These are phyloP conservation scores for Ephialtes manifestator DNA, from an alignment of 2,888 invertebrate genomes.

Conservation along the genomic window DNA sequence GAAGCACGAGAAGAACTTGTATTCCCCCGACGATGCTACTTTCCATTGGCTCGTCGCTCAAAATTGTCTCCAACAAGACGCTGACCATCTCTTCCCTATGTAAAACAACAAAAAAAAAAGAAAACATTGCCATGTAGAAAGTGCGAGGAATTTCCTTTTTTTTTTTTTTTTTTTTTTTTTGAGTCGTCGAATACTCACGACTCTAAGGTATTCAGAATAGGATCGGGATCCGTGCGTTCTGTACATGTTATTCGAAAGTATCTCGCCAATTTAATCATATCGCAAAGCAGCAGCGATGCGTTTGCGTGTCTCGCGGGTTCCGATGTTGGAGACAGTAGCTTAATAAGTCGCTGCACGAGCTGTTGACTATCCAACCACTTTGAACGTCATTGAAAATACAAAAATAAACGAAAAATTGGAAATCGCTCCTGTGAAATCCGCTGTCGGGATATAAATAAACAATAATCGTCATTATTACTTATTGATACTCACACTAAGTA, in stretches of 20 bases:
- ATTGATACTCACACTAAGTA: constrained; percentile 91
- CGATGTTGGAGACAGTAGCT: constrained; percentile 89
- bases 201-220: constrained; percentile 91
- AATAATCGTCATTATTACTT: constrained; percentile 61
- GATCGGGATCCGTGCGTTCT: constrained; percentile 90
- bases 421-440: neutral
- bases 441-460: neutral
- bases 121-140: neutral
- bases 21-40: constrained; percentile 93
- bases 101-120: constrained; percentile 51
- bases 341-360: constrained; percentile 93
- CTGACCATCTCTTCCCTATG: constrained; percentile 89
- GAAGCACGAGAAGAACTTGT: constrained; percentile 91
- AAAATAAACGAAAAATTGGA: constrained; percentile 55
- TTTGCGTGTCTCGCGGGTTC: constrained; percentile 94
- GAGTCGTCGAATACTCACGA: constrained; percentile 87
- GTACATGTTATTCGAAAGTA: constrained; percentile 88
- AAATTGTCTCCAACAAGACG: constrained; percentile 91
- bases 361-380: constrained; percentile 97
- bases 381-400: constrained; percentile 70
- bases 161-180: neutral
- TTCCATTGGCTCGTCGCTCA: constrained; percentile 89
- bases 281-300: constrained; percentile 95
- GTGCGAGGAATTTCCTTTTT: neutral
- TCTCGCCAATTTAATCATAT: constrained; percentile 91